A percentile compares a stretch with the other conserved stretches of the same genome.
These are phyloP conservation scores for Brachypalpus laphriformis DNA, from an alignment of 2,888 invertebrate genomes.

Conservation along the genomic window DNA sequence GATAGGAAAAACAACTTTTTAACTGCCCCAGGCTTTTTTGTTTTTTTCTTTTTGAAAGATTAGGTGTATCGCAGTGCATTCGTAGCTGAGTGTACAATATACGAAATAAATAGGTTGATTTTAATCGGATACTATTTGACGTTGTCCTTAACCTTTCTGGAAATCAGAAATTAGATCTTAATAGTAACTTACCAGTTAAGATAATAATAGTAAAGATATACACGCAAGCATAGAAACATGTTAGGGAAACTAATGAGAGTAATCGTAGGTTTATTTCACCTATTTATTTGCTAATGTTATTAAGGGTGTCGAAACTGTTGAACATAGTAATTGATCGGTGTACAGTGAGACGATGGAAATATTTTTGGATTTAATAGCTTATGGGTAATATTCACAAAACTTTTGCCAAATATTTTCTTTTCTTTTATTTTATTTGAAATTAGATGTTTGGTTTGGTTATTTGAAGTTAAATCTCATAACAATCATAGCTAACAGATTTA, in stretches of 20 bases:
- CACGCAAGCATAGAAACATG: not conserved
- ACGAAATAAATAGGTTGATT: slow-evolving; percentile 51
- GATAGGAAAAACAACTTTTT: slow-evolving; percentile 23
- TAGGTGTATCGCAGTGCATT: not conserved
- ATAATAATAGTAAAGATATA: slow-evolving; percentile 28
- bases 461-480: too few relatives aligned
- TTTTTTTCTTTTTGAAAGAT: slow-evolving; percentile 23
- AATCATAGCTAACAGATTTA: too few relatives aligned
- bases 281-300: not conserved
- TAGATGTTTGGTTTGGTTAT: too few relatives aligned
- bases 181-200: slow-evolving; percentile 31
- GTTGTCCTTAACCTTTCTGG: slow-evolving; percentile 36
- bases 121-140: slow-evolving; percentile 37
- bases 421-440: too few relatives aligned
- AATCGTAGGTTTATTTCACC: not conserved
- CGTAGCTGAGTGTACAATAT: not conserved
- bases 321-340: not conserved
- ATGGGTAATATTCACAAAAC: too few relatives aligned
- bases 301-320: not conserved
- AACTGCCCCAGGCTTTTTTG: slow-evolving; percentile 48
- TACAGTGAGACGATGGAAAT: not conserved
- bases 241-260: not conserved
- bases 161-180: slow-evolving; percentile 60
- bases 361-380: not conserved
- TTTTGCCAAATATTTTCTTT: too few relatives aligned